A percentile compares a stretch with the other conserved stretches of the same genome.
Evolutionary conservation across 2,888 invertebrate genomes (phyloP).

Genomic region (Phalera bucephala): DNA sequence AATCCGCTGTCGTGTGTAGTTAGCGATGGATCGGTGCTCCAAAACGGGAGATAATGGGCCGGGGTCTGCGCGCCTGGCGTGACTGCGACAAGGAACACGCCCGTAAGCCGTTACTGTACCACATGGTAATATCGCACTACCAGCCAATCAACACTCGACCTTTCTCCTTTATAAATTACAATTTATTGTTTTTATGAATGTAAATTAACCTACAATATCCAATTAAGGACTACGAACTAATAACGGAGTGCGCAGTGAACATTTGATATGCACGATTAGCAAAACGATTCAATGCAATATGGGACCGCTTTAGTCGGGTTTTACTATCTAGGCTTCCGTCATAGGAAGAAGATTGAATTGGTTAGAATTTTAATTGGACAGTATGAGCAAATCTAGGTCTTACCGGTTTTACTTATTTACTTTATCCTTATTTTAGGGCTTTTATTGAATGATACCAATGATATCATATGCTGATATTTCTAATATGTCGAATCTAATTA

Average conservation of each 20-base stretch:
- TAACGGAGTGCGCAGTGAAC: background rate
- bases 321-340: too few relatives aligned
- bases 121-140: constrained; percentile 39
- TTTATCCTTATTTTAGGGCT: too few relatives aligned
- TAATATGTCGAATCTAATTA: too few relatives aligned
- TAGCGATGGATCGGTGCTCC: constrained; percentile 41
- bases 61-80: constrained; percentile 46
- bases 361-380: too few relatives aligned
- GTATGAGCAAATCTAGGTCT: too few relatives aligned
- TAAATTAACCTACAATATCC: constrained; percentile 15
- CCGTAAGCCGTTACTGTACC: constrained; percentile 41
- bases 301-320: too few relatives aligned
- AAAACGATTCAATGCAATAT: too few relatives aligned
- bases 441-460: too few relatives aligned
- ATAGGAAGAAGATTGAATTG: too few relatives aligned
- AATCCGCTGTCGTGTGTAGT: constrained; percentile 23
- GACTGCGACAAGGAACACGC: constrained; percentile 45
- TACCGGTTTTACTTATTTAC: too few relatives aligned
- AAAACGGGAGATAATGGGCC: constrained; percentile 65
- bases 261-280: constrained; percentile 3
- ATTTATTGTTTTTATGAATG: too few relatives aligned
- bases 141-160: constrained; percentile 16
- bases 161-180: constrained; percentile 32
- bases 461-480: too few relatives aligned
- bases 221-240: background rate